Base-by-base conservation (phyloP, 2,888 invertebrate genomes). In the Chrysotoxum bicinctum region DNA sequence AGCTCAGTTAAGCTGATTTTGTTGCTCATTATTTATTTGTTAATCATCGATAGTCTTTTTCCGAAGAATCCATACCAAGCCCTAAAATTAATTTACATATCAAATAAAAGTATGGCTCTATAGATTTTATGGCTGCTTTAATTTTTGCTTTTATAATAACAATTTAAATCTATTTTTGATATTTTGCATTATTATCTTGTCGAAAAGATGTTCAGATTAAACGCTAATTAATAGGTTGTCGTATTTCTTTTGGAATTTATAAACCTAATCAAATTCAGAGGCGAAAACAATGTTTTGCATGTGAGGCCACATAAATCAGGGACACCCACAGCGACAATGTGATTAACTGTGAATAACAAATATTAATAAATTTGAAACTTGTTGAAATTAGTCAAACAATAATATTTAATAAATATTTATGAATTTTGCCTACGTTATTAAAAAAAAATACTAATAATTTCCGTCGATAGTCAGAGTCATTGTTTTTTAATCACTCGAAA, bases 251-350 rank as follows among this genome's bases (percentile, higher is more conserved):
- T 30, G 5, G 19, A 19, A 12, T 56, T 56, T 21, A 16, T 64
- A 43, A 30, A 40, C n/a, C n/a, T n/a, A n/a, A 35, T 35, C 23
- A 43, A 66, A 35, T 58, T 69, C 69, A 50, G 73, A 62, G 72
- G 66, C 72, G 52, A 40, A 45, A 35, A 68, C 58, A 37, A 16
- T 72, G 50, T 58, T 70, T 72, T 50, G 45, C n/a, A 56, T 54
- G 14, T 21, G 30, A 58, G 21, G 12, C 32, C 37, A 35, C 50
- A 73, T 77, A 62, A 26, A 82, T 74, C 62, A 69, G 21, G 78
- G 62, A 78, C 83, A 83, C 83, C 73, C 78, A 78, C 83, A n/a
- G 78, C 21, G 78, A 74, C 32, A 73, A 45, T 26, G 40, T 73
- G 52, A 82, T 69, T 68, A 62, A 77, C 66, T 54, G 56, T 50